Percentiles rank a stretch among this genome's conserved stretches.
Conservation (phyloP, 2,113 vertebrate species). For the Gopherus evgoodei region DNA sequence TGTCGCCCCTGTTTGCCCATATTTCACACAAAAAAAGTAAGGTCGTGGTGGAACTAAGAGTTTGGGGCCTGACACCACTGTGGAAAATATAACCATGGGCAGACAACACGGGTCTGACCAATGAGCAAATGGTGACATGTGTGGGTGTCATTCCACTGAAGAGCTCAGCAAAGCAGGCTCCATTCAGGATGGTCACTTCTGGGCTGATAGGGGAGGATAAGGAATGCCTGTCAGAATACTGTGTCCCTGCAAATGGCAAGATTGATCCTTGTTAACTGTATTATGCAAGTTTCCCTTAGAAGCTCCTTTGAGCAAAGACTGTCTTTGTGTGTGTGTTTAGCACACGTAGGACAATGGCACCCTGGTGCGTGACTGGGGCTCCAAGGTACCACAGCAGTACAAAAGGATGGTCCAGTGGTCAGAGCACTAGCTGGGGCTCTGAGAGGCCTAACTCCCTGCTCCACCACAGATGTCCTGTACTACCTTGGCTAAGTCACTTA, state of each 20-base stretch:
- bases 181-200: not conserved
- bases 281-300: not conserved
- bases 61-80: not conserved
- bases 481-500: not conserved
- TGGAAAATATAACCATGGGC: not conserved
- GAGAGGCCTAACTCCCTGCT: not conserved
- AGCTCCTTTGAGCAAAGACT: not conserved
- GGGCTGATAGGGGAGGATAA: not conserved
- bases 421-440: not conserved
- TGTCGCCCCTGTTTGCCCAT: not conserved
- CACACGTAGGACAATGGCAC: not conserved
- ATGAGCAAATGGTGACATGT: not conserved
- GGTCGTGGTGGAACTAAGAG: not conserved
- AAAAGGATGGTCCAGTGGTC: too few species aligned
- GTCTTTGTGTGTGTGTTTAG: not conserved
- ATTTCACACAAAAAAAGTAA: not conserved
- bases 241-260: not conserved
- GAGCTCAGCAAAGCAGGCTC: not conserved
- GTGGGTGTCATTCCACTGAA: not conserved
- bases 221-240: not conserved
- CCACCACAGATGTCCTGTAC: not conserved
- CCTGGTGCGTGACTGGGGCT: not conserved
- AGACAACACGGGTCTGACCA: not conserved
- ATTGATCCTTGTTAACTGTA: rapidly evolving
- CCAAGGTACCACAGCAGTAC: not conserved